These are phyloP conservation scores for Nebria brevicollis DNA, from an alignment of 2,888 invertebrate genomes.

Conservation along the genomic window DNA sequence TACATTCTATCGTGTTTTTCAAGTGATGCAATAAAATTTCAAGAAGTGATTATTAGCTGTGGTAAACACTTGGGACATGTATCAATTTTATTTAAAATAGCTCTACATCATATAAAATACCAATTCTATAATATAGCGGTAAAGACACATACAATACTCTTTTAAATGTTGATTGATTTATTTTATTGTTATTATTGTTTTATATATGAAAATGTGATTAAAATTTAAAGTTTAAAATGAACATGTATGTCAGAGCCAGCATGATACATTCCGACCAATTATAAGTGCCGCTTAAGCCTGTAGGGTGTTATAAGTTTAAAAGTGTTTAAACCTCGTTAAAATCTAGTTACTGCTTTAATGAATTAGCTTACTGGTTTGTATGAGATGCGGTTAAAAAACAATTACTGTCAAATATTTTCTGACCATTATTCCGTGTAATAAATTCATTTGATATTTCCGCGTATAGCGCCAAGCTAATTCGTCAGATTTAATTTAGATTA, in stretches of 20 bases:
- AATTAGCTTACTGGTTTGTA: conserved; percentile 9
- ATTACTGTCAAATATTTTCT: conserved; percentile 20
- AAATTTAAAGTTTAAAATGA: neutral
- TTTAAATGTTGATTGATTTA: neutral
- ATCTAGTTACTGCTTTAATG: conserved; percentile 20
- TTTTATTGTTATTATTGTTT: neutral
- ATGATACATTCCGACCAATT: neutral
- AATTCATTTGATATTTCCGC: conserved; percentile 19
- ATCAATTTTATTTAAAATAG: neutral
- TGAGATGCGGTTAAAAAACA: conserved; percentile 17
- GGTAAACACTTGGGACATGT: neutral
- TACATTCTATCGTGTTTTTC: neutral
- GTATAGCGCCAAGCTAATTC: neutral
- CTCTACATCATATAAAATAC: neutral
- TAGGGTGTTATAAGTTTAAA: neutral
- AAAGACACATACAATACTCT: too few species aligned
- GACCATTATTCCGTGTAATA: neutral
- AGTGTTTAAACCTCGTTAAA: conserved; percentile 23
- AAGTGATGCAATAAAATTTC: neutral
- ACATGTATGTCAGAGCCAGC: neutral
- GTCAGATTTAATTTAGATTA: conserved; percentile 4
- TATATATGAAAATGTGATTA: neutral
- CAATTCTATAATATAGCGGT: too few species aligned
- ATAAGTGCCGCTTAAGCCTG: neutral
- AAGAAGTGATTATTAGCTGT: neutral